phyloP scores from a whole-genome alignment of 2,797 vertebrate genomes.

The Catamblyrhynchus diadema region DNA sequence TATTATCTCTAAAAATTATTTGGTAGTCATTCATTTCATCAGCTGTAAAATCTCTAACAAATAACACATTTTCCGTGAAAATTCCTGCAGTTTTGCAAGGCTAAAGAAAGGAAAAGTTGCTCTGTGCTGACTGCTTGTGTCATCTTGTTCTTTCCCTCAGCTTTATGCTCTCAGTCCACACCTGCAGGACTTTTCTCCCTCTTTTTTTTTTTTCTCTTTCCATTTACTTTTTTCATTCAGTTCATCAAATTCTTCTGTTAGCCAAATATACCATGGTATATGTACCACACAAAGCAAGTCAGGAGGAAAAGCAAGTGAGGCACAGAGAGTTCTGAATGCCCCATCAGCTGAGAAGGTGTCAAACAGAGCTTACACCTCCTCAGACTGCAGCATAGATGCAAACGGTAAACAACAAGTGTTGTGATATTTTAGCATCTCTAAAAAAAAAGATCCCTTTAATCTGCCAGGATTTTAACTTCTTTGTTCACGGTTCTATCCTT shows the following conservation, averaged over 20 bases:
- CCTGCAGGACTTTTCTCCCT: not conserved
- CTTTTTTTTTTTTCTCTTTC: not conserved
- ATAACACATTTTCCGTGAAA: not conserved
- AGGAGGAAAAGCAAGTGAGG: not conserved
- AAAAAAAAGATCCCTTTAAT: not conserved
- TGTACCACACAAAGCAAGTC: not conserved
- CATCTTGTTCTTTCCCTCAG: not conserved
- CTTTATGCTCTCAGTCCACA: not conserved
- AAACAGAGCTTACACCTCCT: not conserved
- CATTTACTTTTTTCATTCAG: not conserved
- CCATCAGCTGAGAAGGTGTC: not conserved
- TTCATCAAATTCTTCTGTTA: not conserved
- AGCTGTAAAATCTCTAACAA: not conserved
- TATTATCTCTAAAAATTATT: not conserved
- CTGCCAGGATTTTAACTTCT: not conserved
- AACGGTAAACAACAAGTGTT: not conserved
- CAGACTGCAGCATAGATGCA: not conserved
- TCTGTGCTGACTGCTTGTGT: not conserved
- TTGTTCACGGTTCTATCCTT: not conserved
- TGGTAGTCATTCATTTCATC: not conserved
- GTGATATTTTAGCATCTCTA: not conserved
- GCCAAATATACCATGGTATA: not conserved
- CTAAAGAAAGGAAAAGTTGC: not conserved
- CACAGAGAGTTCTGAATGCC: not conserved
- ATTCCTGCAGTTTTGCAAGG: not conserved